These are phyloP conservation scores for Hylaeus anthracinus DNA, from an alignment of 1,140 invertebrate species.

Conservation along the genomic window DNA sequence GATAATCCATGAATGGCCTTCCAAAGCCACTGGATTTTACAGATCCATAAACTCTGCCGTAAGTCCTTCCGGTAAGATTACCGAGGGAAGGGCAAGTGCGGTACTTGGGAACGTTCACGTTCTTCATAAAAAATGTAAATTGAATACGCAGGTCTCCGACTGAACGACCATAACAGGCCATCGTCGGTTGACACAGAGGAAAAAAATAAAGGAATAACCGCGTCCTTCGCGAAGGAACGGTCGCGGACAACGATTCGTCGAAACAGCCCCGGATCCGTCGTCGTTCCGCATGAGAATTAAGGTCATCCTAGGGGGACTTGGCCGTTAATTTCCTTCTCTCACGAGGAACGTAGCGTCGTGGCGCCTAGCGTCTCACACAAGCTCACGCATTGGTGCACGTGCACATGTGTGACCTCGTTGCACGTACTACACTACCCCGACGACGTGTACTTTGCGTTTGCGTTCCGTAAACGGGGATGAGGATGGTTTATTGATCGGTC, in stretches of 20 bases:
- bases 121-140: no score
- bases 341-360: constrained; percentile 10
- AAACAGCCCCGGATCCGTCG: neutral
- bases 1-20: no score
- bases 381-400: constrained; percentile 15
- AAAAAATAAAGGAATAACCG: neutral
- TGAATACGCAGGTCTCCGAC: no score
- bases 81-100: no score
- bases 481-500: constrained; percentile 64
- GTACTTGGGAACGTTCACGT: no score
- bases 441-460: constrained; percentile 61
- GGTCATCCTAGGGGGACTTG: constrained; percentile 5
- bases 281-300: constrained; percentile 14
- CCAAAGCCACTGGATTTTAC: no score
- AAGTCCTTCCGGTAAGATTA: no score
- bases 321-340: constrained; percentile 35
- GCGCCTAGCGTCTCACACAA: constrained; percentile 18
- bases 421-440: constrained; percentile 42
- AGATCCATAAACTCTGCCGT: no score
- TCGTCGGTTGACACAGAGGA: no score
- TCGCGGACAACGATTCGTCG: neutral
- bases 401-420: constrained; percentile 44
- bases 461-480: constrained; percentile 58
- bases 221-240: neutral
- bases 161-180: no score